Conservation (phyloP, 2,888 invertebrate species). For the Psylliodes chrysocephalus region DNA sequence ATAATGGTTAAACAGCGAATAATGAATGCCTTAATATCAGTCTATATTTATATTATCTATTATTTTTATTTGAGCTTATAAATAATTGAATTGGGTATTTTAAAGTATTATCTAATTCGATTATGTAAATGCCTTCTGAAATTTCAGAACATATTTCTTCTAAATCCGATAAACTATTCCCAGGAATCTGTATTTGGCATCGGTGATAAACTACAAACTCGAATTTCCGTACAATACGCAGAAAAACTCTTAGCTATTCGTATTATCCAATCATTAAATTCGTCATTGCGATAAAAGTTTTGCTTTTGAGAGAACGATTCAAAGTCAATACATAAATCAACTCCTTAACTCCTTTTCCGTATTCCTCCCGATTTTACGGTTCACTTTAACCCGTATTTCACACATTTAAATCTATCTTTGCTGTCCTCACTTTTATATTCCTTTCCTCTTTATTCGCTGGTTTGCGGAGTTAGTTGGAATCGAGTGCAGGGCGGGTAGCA, state of each 20-base stretch:
- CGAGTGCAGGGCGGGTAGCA: constrained; percentile 43
- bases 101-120: no score
- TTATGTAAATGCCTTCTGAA: no score
- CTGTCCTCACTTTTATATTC: constrained; percentile 37
- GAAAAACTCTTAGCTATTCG: constrained; percentile 45
- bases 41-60: no score
- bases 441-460: constrained; percentile 24
- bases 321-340: constrained; percentile 56
- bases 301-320: constrained; percentile 42
- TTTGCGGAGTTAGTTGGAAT: constrained; percentile 25
- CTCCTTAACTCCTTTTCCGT: constrained; percentile 49
- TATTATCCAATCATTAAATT: constrained; percentile 50
- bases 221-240: constrained; percentile 21
- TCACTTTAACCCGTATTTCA: constrained; percentile 51
- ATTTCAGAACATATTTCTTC: neutral
- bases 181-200: constrained; percentile 6
- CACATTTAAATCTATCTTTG: constrained; percentile 51
- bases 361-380: constrained; percentile 50
- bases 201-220: constrained; percentile 25
- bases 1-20: no score
- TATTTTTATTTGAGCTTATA: no score
- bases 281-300: constrained; percentile 50
- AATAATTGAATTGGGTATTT: no score
- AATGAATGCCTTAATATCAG: no score
- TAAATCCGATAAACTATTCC: neutral